A percentile compares a stretch with the other conserved stretches of the same genome.
Evolutionary conservation across 2,888 invertebrate genomes (phyloP).

Genomic region (Dasypogon diadema): DNA sequence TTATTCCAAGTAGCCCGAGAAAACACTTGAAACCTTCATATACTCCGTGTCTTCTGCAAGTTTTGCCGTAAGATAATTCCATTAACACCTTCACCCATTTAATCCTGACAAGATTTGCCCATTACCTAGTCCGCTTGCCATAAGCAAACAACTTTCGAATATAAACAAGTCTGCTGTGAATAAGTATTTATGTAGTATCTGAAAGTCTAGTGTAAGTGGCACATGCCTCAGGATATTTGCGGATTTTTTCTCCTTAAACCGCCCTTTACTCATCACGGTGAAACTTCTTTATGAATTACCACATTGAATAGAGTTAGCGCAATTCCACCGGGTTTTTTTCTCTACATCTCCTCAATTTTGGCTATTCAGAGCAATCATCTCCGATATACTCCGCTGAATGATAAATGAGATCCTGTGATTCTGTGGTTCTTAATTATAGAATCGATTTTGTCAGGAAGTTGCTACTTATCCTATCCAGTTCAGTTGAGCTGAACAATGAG

Average conservation of each 20-base stretch:
- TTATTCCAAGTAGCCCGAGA: background rate
- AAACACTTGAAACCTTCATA: background rate
- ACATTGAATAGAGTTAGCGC: background rate
- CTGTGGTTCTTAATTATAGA: background rate
- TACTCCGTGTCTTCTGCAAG: background rate
- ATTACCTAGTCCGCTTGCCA: background rate
- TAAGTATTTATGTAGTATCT: background rate
- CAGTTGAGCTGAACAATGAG: background rate
- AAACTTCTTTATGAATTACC: background rate
- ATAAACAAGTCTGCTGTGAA: background rate
- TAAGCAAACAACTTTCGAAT: constrained; percentile 21
- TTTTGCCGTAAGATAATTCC: background rate
- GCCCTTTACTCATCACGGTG: background rate
- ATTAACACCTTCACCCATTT: constrained; percentile 10
- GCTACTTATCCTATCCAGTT: background rate
- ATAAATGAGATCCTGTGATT: background rate
- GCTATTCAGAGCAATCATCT: background rate
- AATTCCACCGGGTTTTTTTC: too few relatives aligned
- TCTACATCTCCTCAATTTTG: too few relatives aligned
- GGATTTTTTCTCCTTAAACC: background rate
- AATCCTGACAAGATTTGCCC: constrained; percentile 3
- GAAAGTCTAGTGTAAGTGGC: background rate
- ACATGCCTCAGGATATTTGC: background rate
- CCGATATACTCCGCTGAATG: background rate
- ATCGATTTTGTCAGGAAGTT: background rate